Conservation (phyloP, 2,888 invertebrate species). For the Drosophila quasianomalipes region DNA sequence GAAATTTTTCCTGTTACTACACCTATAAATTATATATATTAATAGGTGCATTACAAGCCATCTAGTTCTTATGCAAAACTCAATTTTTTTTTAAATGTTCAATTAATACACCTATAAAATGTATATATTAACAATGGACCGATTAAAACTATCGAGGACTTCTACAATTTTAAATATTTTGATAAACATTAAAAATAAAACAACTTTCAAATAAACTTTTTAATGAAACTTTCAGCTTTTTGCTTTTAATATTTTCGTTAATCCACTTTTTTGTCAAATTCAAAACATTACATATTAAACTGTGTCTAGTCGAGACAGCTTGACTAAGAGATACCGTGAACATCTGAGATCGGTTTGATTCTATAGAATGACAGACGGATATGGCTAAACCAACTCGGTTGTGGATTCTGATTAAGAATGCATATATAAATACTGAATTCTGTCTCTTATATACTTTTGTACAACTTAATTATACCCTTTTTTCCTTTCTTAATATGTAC, state of each 20-base stretch:
- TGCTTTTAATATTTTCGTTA: background rate
- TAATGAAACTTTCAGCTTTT: background rate
- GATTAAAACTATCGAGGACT: background rate
- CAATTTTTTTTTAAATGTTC: background rate
- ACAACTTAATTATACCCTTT: background rate
- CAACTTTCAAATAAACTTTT: background rate
- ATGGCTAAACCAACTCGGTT: background rate
- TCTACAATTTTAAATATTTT: background rate
- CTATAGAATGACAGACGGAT: background rate
- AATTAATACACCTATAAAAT: background rate
- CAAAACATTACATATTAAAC: background rate
- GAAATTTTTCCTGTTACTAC: fast-evolving
- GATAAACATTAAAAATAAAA: background rate
- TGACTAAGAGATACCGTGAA: background rate
- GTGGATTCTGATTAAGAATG: background rate
- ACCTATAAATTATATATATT: background rate
- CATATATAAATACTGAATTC: background rate
- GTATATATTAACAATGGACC: background rate
- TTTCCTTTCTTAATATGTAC: background rate
- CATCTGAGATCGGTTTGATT: background rate
- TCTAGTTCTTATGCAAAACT: background rate
- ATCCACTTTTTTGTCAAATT: background rate
- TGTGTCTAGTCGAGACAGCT: background rate
- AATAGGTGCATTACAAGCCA: background rate
- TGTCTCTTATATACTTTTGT: background rate